These are phyloP conservation scores for Otis tarda DNA, from an alignment of 2,113 vertebrate species.

Conservation along the genomic window DNA sequence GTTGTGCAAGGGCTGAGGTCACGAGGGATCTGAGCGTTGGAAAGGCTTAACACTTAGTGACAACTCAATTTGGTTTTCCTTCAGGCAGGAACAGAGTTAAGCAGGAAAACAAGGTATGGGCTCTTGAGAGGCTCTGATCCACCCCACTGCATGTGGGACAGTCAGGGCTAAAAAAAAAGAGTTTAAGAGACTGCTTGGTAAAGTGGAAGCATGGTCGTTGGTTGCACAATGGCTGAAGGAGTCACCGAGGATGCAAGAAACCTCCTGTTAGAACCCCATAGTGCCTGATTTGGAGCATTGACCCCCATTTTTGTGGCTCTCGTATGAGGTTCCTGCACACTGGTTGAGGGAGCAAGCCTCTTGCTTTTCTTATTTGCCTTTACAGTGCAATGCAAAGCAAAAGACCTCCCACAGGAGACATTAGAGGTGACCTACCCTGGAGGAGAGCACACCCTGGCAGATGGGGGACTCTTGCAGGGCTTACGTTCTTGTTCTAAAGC, in stretches of 20 bases:
- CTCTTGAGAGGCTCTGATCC: background rate
- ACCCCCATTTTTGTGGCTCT: background rate
- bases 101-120: background rate
- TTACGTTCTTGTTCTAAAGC: background rate
- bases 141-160: background rate
- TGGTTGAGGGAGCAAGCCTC: background rate
- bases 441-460: background rate
- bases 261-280: background rate
- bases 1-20: background rate
- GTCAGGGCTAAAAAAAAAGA: background rate
- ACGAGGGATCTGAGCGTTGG: background rate
- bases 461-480: accelerated
- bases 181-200: background rate
- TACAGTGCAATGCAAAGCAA: background rate
- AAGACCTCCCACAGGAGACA: background rate
- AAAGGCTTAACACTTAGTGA: background rate
- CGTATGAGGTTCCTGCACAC: background rate
- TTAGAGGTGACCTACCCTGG: background rate
- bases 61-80: background rate
- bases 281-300: background rate
- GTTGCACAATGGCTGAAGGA: background rate
- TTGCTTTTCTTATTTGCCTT: background rate
- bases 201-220: background rate
- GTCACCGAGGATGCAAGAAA: background rate
- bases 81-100: background rate